A percentile compares a stretch with the other conserved stretches of the same genome.
These are phyloP conservation scores for Passer domesticus DNA, from an alignment of 2,113 vertebrate species.

Conservation along the genomic window DNA sequence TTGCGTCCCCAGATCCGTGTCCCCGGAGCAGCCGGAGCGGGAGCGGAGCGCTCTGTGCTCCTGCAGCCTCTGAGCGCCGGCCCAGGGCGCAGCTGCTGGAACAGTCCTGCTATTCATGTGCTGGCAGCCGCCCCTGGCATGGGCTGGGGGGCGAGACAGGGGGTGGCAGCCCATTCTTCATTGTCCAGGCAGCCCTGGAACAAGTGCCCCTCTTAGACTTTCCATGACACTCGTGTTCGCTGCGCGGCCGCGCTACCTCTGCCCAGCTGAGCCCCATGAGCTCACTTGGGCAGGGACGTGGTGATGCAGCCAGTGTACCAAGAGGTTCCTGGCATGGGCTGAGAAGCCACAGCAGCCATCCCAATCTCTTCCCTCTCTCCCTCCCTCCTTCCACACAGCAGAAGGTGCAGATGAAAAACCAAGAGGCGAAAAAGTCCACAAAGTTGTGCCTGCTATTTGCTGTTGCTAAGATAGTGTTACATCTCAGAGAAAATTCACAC, in stretches of 20 bases:
- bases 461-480: neutral
- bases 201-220: conserved; percentile 25
- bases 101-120: conserved; percentile 77
- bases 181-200: conserved; percentile 14
- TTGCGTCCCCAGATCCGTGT: neutral
- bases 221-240: neutral
- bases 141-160: neutral
- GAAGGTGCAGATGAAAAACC: neutral
- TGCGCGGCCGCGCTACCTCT: neutral
- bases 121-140: conserved; percentile 41
- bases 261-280: conserved; percentile 48
- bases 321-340: conserved; percentile 49
- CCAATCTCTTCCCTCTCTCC: neutral
- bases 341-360: neutral
- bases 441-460: neutral
- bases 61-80: neutral
- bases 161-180: neutral
- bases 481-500: neutral
- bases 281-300: conserved; percentile 1
- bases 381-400: neutral
- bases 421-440: neutral
- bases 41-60: neutral
- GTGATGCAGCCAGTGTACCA: conserved; percentile 36
- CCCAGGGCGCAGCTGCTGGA: conserved; percentile 55
- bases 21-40: neutral